phyloP scores from a whole-genome alignment of 2,888 invertebrate species.

The Hyposoter didymator region DNA sequence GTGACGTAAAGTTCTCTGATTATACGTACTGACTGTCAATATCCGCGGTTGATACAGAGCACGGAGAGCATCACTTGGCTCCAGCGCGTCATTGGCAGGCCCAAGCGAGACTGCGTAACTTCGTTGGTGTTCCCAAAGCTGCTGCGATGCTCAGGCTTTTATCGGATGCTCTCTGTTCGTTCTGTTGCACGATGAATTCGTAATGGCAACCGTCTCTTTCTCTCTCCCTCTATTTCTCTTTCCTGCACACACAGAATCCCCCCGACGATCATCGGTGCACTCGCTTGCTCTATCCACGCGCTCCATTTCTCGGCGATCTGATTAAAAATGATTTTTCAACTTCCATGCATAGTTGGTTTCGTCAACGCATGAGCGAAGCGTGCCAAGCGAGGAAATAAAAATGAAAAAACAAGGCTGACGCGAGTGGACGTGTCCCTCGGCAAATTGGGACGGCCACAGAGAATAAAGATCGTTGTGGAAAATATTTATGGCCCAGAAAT shows the following conservation, averaged over 20 bases:
- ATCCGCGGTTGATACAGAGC: constrained; percentile 42
- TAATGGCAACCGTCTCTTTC: constrained; percentile 62
- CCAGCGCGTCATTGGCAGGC: constrained; percentile 77
- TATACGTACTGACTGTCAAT: not conserved
- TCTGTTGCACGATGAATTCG: constrained; percentile 74
- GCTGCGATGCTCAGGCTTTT: constrained; percentile 45
- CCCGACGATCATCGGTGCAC: not conserved
- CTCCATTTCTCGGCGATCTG: constrained; percentile 73
- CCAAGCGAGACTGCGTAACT: constrained; percentile 73
- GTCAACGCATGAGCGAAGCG: constrained; percentile 9
- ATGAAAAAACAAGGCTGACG: constrained; percentile 24
- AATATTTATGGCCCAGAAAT: not conserved
- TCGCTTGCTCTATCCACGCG: constrained; percentile 22
- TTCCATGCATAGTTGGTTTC: constrained; percentile 62
- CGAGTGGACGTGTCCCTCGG: constrained; percentile 11
- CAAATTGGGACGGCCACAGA: constrained; percentile 28
- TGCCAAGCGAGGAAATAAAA: constrained; percentile 6
- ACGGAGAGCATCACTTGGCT: constrained; percentile 66
- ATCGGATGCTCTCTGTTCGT: constrained; percentile 54
- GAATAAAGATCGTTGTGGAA: constrained; percentile 31
- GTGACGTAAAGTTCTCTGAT: constrained; percentile 8
- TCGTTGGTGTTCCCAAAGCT: constrained; percentile 64
- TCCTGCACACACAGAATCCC: not conserved
- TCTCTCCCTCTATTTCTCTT: constrained; percentile 3
- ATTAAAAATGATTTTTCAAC: constrained; percentile 77